Evolutionary conservation across 2,113 vertebrate genomes (phyloP).

Genomic region (Saguinus imperator): DNA sequence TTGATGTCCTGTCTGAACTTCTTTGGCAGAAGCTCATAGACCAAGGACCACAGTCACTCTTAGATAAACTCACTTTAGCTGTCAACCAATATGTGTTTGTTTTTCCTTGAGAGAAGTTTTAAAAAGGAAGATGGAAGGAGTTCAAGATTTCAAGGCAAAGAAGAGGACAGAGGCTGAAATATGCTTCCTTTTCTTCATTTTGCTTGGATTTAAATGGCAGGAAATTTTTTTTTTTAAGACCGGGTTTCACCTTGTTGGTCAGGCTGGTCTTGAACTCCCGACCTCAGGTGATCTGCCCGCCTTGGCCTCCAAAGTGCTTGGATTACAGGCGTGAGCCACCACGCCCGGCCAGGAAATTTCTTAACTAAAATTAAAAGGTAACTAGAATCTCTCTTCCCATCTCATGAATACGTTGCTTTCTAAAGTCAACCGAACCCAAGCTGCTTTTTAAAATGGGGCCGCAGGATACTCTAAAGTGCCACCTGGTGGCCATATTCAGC

Average conservation of each 20-base stretch:
- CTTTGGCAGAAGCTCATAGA: background rate
- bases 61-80: background rate
- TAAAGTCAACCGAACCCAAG: background rate
- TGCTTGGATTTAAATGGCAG: background rate
- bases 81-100: background rate
- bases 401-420: background rate
- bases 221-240: background rate
- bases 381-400: background rate
- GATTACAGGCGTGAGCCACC: no score
- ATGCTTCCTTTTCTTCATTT: background rate
- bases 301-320: no score
- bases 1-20: background rate
- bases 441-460: background rate
- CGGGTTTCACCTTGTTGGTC: no score
- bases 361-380: background rate
- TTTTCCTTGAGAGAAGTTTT: background rate
- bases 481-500: slow-evolving; percentile 65
- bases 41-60: background rate
- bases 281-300: no score
- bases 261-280: no score
- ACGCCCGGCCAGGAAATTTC: background rate
- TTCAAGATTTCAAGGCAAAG: background rate
- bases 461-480: slow-evolving; percentile 43
- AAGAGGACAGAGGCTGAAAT: background rate
- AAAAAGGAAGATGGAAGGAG: background rate